Percentiles rank a stretch among this genome's conserved stretches.
These are phyloP conservation scores for Trachymyrmex cornetzi DNA, from an alignment of 1,140 invertebrate genomes.

Conservation along the genomic window DNA sequence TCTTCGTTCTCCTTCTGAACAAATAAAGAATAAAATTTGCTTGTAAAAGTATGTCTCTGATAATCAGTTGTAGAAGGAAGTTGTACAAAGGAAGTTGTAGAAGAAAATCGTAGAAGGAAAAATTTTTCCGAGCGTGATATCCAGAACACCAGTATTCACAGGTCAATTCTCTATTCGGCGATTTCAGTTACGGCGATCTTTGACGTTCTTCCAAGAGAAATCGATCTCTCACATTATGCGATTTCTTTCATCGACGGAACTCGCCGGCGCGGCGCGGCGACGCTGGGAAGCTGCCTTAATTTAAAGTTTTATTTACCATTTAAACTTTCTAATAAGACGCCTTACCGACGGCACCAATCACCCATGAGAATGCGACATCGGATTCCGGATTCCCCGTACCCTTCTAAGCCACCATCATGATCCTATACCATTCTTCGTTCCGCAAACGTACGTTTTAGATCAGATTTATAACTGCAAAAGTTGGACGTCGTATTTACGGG, in stretches of 20 bases:
- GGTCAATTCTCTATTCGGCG: neutral
- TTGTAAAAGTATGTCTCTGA: neutral
- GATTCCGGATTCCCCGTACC: neutral
- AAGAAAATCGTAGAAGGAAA: neutral
- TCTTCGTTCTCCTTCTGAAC: neutral
- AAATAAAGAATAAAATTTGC: neutral
- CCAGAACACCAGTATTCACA: neutral
- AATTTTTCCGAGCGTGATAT: slow-evolving; percentile 10
- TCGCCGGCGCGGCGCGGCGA: neutral
- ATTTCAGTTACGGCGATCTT: slow-evolving; percentile 15
- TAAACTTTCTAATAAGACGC: slow-evolving; percentile 64
- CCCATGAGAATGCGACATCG: slow-evolving; percentile 48
- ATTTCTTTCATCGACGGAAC: slow-evolving; percentile 54
- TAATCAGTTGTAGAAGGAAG: neutral
- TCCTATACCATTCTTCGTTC: neutral
- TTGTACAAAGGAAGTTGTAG: too few relatives aligned
- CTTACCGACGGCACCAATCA: slow-evolving; percentile 43
- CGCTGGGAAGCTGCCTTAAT: slow-evolving; percentile 43
- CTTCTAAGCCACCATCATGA: neutral
- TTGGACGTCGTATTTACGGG: slow-evolving; percentile 42
- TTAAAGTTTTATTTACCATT: slow-evolving; percentile 66
- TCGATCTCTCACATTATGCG: slow-evolving; percentile 51
- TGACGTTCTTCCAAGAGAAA: neutral
- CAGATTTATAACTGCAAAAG: slow-evolving; percentile 61
- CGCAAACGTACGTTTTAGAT: slow-evolving; percentile 7